phyloP scores from a whole-genome alignment of 2,113 vertebrate genomes.

The Sceloporus undulatus region DNA sequence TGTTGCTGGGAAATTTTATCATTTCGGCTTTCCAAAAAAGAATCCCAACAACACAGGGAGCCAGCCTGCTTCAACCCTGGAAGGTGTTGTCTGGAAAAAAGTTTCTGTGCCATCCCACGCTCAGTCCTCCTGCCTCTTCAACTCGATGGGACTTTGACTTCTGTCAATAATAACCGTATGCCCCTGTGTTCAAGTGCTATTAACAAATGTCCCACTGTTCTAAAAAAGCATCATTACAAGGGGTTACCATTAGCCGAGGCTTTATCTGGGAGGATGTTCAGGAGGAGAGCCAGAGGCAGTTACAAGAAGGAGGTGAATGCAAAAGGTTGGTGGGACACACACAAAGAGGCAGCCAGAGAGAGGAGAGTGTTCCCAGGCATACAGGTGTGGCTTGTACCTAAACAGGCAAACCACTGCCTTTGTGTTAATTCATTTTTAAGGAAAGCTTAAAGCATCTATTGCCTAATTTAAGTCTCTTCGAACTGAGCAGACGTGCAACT shows the following conservation, averaged over 20 bases:
- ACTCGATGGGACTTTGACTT: background rate
- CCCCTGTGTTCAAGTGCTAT: slow-evolving; percentile 25
- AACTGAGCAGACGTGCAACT: too few species aligned
- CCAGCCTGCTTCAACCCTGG: accelerated
- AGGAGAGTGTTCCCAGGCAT: background rate
- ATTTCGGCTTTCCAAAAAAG: background rate
- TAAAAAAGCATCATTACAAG: background rate
- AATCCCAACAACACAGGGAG: background rate
- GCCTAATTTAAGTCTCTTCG: background rate
- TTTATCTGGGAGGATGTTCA: slow-evolving; percentile 33
- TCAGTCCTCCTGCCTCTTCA: background rate
- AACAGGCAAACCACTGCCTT: background rate
- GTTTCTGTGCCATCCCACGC: background rate
- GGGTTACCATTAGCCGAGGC: slow-evolving; percentile 15
- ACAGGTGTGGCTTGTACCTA: background rate
- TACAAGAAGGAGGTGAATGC: slow-evolving; percentile 19
- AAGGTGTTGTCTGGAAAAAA: background rate
- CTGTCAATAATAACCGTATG: background rate
- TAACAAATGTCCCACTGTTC: background rate
- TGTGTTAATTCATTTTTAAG: background rate
- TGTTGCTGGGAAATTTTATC: slow-evolving; percentile 14
- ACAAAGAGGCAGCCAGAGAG: slow-evolving; percentile 15
- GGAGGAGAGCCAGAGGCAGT: slow-evolving; percentile 20
- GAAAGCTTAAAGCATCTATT: background rate
- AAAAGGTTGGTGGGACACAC: background rate